phyloP scores from a whole-genome alignment of 1,140 invertebrate species.

The Drosophila nannoptera region DNA sequence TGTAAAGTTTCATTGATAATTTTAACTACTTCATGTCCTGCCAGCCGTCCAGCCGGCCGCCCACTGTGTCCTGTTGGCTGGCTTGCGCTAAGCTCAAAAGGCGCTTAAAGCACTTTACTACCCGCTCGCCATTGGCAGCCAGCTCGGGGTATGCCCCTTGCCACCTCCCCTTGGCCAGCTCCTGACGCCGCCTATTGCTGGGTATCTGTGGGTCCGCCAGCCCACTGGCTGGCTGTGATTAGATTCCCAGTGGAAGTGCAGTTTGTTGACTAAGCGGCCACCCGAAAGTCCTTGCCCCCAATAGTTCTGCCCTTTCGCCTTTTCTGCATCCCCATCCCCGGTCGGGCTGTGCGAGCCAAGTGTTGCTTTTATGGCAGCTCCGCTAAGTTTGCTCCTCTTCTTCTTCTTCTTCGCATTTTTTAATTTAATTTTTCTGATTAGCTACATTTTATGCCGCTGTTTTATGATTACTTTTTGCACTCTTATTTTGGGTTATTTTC shows the following conservation, averaged over 20 bases:
- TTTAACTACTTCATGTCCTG: conserved; percentile 62
- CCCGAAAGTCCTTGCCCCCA: not conserved
- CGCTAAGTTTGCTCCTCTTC: conserved; percentile 31
- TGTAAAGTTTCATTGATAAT: conserved; percentile 77
- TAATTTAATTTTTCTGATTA: conserved; percentile 59
- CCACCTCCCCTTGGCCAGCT: not conserved
- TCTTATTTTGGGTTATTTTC: conserved; percentile 40
- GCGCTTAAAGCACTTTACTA: conserved; percentile 58
- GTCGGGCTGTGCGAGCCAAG: conserved; percentile 14
- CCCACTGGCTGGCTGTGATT: not conserved
- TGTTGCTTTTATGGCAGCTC: conserved; percentile 51
- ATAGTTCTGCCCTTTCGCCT: not conserved
- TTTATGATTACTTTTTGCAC: conserved; percentile 31
- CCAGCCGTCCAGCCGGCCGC: conserved; percentile 13
- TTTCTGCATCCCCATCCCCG: not conserved
- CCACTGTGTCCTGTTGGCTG: not conserved
- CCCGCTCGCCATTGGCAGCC: conserved; percentile 13
- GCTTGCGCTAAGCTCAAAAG: conserved; percentile 54
- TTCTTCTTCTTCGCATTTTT: conserved; percentile 25
- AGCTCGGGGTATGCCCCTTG: conserved; percentile 6
- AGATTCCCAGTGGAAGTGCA: not conserved
- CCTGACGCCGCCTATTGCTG: not conserved
- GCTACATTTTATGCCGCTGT: conserved; percentile 37
- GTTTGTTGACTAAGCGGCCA: not conserved
- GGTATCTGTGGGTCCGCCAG: not conserved